phyloP scores from a whole-genome alignment of 2,888 invertebrate species.

The Urechis unicinctus region DNA sequence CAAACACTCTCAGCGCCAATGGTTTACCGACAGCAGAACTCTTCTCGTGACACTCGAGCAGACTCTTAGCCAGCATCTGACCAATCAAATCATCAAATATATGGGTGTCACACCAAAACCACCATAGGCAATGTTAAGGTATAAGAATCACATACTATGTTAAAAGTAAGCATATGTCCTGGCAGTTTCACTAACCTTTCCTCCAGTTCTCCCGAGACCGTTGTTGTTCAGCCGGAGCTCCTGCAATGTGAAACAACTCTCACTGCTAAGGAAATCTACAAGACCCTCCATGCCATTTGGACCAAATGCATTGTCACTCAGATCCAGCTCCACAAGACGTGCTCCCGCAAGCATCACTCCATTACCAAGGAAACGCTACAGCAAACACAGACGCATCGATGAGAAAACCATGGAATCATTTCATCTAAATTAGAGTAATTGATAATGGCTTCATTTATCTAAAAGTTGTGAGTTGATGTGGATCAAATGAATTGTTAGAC shows the following conservation, averaged over 20 bases:
- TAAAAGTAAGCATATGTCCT: too few relatives aligned
- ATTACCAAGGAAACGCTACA: conserved; percentile 64
- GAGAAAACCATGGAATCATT: too few relatives aligned
- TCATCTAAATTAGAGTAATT: too few relatives aligned
- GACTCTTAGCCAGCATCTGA: conserved; percentile 68
- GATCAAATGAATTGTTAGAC: too few relatives aligned
- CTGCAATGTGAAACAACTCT: conserved; percentile 75
- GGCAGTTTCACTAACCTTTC: conserved; percentile 60
- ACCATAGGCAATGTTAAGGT: too few relatives aligned
- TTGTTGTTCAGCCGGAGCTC: conserved; percentile 86
- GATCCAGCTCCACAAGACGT: conserved; percentile 73
- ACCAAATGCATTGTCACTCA: conserved; percentile 95
- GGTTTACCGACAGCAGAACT: conserved; percentile 61
- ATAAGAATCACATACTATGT: too few relatives aligned
- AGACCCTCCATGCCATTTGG: conserved; percentile 29
- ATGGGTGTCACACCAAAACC: too few relatives aligned
- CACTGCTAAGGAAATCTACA: conserved; percentile 67
- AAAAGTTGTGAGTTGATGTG: too few relatives aligned
- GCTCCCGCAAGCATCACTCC: conserved; percentile 77
- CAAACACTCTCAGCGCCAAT: conserved; percentile 72
- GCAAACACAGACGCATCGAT: not conserved
- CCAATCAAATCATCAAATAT: not conserved
- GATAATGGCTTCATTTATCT: too few relatives aligned
- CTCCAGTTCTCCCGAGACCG: conserved; percentile 87
- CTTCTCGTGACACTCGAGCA: conserved; percentile 61